Evolutionary conservation across 2,888 invertebrate genomes (phyloP), one percentile per base, ranked within the genome.

Genomic region (Agriopis marginaria): DNA sequence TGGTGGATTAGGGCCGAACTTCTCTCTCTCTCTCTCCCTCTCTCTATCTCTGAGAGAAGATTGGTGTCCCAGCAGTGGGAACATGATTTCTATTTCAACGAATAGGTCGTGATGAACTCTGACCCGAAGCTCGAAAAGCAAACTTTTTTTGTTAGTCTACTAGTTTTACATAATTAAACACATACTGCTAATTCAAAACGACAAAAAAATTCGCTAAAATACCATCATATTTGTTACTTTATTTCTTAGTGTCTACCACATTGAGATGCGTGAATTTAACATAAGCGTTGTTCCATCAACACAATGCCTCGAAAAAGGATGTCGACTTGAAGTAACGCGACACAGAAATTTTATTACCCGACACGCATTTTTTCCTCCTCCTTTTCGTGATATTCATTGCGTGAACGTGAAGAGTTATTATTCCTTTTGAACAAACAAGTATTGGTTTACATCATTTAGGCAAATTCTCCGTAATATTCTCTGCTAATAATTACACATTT

Each of bases 301-400:
- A 83, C 76, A 85, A 84, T 84, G 82, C 82, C 77, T 77, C 66
- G 75, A 81, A 85, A 83, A 77, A 72, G 76, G 75, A 80, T 79
- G 82, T 80, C 82, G 77, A 75, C 77, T 67, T 79, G 76, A 79
- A 59, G 74, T 80, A 80, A 82, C 77, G 75, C 76, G 78, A 72
- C 71, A 72, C 73, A 76, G 78, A 79, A 80, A 81, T 84, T 82
- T 80, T 84, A 84, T 87, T 82, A 83, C 77, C 77, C 76, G 79
- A 64, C 61, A 64, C 77, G 71, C 75, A 71, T 76, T 74, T 75
- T 23, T 64, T 60, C 77, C 61, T 73, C 77, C 70, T 79, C 73
- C 79, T 79, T 82, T 81, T 75, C 75, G 76, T 78, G 77, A 82
- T 81, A 82, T 81, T 81, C 81, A 79, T 78, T 75, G 75, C 75